phyloP scores from a whole-genome alignment of 2,888 invertebrate species.

The Tryphoninae sp. region DNA sequence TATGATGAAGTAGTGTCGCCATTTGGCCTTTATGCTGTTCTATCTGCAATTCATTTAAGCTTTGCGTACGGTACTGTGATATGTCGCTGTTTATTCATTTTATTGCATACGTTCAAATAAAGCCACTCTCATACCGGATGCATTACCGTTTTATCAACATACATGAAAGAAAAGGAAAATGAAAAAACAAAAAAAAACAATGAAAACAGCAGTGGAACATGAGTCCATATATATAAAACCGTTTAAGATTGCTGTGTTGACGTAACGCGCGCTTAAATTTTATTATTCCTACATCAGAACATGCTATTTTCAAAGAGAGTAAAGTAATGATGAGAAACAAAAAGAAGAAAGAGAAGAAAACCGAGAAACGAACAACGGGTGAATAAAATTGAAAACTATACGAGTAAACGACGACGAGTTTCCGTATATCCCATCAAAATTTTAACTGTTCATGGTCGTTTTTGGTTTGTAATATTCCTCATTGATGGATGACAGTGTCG shows the following conservation, averaged over 20 bases:
- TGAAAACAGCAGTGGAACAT: slow-evolving; percentile 28
- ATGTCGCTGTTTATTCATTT: slow-evolving; percentile 77
- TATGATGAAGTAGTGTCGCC: slow-evolving; percentile 71
- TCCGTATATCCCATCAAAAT: too few species aligned
- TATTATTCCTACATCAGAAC: slow-evolving; percentile 18
- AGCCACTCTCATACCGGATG: slow-evolving; percentile 69
- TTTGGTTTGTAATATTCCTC: too few species aligned
- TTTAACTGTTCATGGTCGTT: too few species aligned
- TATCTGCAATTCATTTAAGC: slow-evolving; percentile 78
- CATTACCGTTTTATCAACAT: slow-evolving; percentile 65
- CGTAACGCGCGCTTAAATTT: background rate
- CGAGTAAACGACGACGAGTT: too few species aligned
- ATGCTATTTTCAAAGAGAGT: too few species aligned
- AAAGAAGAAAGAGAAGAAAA: too few species aligned
- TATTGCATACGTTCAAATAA: slow-evolving; percentile 71
- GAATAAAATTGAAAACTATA: too few species aligned
- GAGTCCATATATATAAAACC: slow-evolving; percentile 16
- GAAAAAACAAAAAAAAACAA: slow-evolving; percentile 36
- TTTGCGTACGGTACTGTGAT: slow-evolving; percentile 79
- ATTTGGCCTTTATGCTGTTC: slow-evolving; percentile 78
- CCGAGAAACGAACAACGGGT: too few species aligned
- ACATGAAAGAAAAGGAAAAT: slow-evolving; percentile 36
- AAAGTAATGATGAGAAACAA: too few species aligned
- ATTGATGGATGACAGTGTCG: too few species aligned
- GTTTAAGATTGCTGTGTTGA: slow-evolving; percentile 36